Base-by-base conservation (phyloP, 1,140 invertebrate genomes). In the Magallana angulata region DNA sequence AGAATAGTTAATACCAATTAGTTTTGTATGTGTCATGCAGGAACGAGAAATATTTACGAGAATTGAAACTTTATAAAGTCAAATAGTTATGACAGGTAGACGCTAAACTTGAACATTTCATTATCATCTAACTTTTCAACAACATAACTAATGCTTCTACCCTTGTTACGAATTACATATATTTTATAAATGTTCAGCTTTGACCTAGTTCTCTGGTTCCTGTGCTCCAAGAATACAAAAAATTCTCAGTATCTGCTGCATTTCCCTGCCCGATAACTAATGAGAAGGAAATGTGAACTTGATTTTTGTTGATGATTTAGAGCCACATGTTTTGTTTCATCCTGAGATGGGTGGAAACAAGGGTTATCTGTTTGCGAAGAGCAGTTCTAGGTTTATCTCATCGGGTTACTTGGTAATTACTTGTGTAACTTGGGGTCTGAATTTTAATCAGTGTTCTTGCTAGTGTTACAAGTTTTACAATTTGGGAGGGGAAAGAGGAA, bases 241-340 rank as follows among this genome's bases (percentile, higher is more conserved):
- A 76, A 76, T 30, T 36, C 8, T 30, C 30, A 30, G 68, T 76
- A 76, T 76, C 68, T 76, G 24, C 68, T 76, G 68, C 68, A 76
- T 76, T 76, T 30, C 36, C 68, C 68, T 76, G 68, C 68, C 36
- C 30, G 68, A 76, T 76, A 76, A 76, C 68, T 76, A 76, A 76
- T 76, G 68, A 76, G 68, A 76, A 76, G 36, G 68, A 76, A 76
- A 76, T 76, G 68, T 76, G 68, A 76, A 76, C 68, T 76, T 76
- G 68, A 76, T 76, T 76, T 76, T 76, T 76, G 68, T 30, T 76
- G 68, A 76, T 76, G 68, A 76, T 76, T 76, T 76, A 76, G 68
- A 30, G 68, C 68, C 68, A 76, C 68, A 76, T 76, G 68, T 76
- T 76, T 76, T 30, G 68, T 76, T 76, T 76, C 68, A 76, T 76